phyloP scores from a whole-genome alignment of 1,140 invertebrate species.

The Berghia stephanieae region DNA sequence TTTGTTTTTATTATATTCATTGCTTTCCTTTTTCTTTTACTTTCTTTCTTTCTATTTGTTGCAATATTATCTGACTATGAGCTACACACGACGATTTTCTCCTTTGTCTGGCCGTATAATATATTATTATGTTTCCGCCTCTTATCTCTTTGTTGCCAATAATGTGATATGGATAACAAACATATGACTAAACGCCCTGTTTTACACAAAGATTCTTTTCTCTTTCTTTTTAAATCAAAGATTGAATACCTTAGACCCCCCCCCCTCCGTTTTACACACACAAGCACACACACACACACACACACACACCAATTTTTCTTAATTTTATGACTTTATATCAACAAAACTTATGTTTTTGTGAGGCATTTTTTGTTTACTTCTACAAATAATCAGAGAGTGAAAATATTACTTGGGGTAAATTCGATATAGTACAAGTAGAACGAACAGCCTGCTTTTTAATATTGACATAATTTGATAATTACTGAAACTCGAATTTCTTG shows the following conservation, averaged over 20 bases:
- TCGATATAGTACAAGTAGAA: no score
- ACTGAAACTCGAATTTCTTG: not conserved
- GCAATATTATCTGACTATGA: not conserved
- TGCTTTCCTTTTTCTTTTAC: not conserved
- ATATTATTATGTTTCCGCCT: not conserved
- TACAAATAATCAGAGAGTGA: not conserved
- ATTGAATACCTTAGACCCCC: not conserved
- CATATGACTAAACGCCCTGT: not conserved
- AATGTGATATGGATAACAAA: not conserved
- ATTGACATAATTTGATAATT: no score
- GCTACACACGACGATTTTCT: not conserved
- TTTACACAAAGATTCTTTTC: not conserved
- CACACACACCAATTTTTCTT: not conserved
- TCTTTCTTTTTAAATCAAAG: not conserved
- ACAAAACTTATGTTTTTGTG: not conserved
- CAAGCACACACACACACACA: slow-evolving; percentile 13
- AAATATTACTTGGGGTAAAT: not conserved
- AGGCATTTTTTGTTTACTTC: not conserved
- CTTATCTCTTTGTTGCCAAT: not conserved
- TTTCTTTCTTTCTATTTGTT: not conserved
- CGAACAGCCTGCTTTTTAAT: no score
- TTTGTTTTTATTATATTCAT: not conserved
- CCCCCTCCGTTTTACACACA: not conserved
- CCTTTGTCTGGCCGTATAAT: no score
- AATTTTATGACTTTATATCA: not conserved